Evolutionary conservation across 1,140 invertebrate genomes (phyloP), one percentile per base, ranked within the genome.

Genomic region (Heterodera schachtii): DNA sequence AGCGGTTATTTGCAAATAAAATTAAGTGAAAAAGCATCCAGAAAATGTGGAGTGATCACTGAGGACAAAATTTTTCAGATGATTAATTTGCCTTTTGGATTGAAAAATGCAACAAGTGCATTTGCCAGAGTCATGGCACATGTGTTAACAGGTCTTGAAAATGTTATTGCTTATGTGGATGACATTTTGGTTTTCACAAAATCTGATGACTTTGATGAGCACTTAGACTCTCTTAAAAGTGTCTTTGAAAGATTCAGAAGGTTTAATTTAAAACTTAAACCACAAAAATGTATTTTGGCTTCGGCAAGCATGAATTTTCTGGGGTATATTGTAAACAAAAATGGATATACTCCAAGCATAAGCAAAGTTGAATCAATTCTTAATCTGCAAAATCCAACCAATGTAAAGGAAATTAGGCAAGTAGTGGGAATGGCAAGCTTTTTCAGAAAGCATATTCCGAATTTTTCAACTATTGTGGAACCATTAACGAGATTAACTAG

Each of bases 361-460:
- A 82, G 84, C 3, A 90, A 90, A 74, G 82, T 76, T 70, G 64
- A 76, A 75, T 75, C 75, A 75, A 76, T 76, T 43, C 3, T 44
- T 3, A n/a, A 76, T 84, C 47, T 71, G 85, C 64, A 84, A 84
- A 11, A 80, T 16, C 90, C 90, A 41, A 86, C 6, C 44, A 87
- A 83, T 31, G 52, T 85, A 0, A 86, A 85, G n/a, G 79, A 88
- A 64, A 64, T 91, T 0, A 67, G 84, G 75, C 47, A 66, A 21
- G 90, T 90, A 75, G 49, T 90, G 4, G 87, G 88, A 47, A 79
- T 87, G 9, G 31, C 21, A 2, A 69, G 52, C 16, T 83, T 82
- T 52, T 83, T 78, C 73, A 3, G 82, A 3, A 82, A 73, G 67
- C 73, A 78, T 41, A 57, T 83, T 3, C n/a, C 9, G 2, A 41